phyloP scores from a whole-genome alignment of 2,797 vertebrate genomes.

The Chrosomus eos region DNA sequence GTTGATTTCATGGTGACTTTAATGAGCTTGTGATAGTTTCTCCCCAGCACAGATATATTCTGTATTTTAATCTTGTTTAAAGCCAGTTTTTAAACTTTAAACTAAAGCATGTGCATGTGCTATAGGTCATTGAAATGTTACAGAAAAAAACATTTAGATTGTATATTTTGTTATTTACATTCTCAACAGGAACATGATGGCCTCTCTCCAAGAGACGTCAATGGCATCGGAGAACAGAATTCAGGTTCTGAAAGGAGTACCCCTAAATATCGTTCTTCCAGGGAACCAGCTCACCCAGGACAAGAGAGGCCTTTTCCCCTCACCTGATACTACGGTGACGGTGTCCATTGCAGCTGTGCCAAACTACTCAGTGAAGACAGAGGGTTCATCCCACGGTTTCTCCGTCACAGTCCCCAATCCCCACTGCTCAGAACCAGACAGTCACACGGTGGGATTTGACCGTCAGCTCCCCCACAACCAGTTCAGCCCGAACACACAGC shows the following conservation, averaged over 20 bases:
- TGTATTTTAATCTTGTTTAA: not conserved
- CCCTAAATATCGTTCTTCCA: constrained; percentile 91
- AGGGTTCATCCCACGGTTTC: constrained; percentile 86
- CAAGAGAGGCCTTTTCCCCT: constrained; percentile 87
- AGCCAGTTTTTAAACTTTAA: not conserved
- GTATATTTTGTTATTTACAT: constrained; percentile 27
- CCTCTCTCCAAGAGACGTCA: constrained; percentile 78
- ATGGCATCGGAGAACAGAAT: constrained; percentile 87
- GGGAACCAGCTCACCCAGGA: constrained; percentile 84
- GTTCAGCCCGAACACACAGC: constrained; percentile 85
- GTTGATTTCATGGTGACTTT: not conserved
- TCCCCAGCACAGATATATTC: not conserved
- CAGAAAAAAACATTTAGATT: not conserved
- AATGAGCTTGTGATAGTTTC: not conserved
- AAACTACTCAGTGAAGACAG: constrained; percentile 91
- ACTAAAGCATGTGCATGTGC: not conserved
- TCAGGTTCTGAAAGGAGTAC: constrained; percentile 90
- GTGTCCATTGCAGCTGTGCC: constrained; percentile 91
- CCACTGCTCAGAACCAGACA: constrained; percentile 82
- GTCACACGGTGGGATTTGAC: constrained; percentile 85
- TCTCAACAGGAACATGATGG: constrained; percentile 77
- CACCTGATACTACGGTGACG: constrained; percentile 92
- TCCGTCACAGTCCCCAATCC: constrained; percentile 85
- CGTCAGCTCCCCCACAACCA: constrained; percentile 85
- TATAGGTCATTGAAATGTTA: not conserved